Evolutionary conservation across 2,888 invertebrate species (phyloP).

Genomic region (Pammene aurita): DNA sequence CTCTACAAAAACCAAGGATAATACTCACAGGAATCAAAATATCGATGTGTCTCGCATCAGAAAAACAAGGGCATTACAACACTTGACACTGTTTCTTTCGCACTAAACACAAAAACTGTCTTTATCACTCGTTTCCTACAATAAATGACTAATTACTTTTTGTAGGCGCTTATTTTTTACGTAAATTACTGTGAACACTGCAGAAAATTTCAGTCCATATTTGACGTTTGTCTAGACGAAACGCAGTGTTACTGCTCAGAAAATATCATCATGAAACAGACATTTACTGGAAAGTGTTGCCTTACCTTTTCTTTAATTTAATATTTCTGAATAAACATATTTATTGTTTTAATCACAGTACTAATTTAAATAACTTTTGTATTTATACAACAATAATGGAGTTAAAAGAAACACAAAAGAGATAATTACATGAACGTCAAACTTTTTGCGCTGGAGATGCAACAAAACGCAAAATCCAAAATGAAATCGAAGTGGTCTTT

Average conservation of each 20-base stretch:
- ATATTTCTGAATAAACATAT: not conserved
- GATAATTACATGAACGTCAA: not conserved
- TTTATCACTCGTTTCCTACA: constrained; percentile 50
- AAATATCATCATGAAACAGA: constrained; percentile 28
- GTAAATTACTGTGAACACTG: constrained; percentile 57
- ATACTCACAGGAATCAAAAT: constrained; percentile 50
- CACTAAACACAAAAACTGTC: constrained; percentile 51
- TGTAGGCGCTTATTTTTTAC: constrained; percentile 59
- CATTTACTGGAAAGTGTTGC: constrained; percentile 4
- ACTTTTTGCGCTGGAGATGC: constrained; percentile 6
- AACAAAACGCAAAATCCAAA: constrained; percentile 39
- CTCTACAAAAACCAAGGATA: constrained; percentile 37
- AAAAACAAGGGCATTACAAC: constrained; percentile 51
- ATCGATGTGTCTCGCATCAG: constrained; percentile 51
- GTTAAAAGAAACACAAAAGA: not conserved
- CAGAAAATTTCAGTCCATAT: constrained; percentile 61
- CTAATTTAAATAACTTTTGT: no score
- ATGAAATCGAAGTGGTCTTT: constrained; percentile 58
- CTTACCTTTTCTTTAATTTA: not conserved
- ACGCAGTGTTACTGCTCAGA: constrained; percentile 40
- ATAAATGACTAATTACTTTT: constrained; percentile 52
- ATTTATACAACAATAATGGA: no score
- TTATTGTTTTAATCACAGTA: not conserved
- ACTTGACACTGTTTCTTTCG: constrained; percentile 48
- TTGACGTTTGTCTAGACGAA: constrained; percentile 60